Percentiles rank a stretch among this genome's conserved stretches.
Evolutionary conservation across 2,113 vertebrate genomes (phyloP).

Genomic region (Megaceryle torquata): DNA sequence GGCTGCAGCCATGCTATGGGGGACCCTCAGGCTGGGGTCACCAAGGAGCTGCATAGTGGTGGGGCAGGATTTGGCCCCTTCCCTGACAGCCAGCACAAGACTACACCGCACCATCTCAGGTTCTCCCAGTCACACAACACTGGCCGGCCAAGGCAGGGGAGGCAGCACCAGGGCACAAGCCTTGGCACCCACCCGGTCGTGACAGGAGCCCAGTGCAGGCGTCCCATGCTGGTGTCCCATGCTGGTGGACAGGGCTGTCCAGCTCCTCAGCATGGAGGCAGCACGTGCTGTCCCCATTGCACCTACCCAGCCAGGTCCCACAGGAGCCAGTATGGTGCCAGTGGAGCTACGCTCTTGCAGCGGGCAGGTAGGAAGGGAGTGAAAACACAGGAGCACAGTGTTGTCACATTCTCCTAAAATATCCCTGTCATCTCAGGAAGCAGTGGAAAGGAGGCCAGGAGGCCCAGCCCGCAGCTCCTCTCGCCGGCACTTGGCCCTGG

Average conservation of each 20-base stretch:
- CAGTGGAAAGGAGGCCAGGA: not conserved
- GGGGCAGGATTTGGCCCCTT: not conserved
- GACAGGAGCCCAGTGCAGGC: rapidly evolving
- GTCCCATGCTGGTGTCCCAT: rapidly evolving
- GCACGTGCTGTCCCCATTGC: not conserved
- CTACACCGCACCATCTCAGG: not conserved
- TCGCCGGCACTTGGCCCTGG: not conserved
- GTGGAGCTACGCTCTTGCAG: not conserved
- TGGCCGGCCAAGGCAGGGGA: not conserved
- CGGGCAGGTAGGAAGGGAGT: not conserved
- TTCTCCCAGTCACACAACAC: not conserved
- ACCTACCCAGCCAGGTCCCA: not conserved
- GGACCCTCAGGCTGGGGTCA: not conserved
- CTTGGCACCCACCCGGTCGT: rapidly evolving
- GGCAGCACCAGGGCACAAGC: rapidly evolving
- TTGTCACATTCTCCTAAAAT: not conserved
- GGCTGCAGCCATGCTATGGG: rapidly evolving
- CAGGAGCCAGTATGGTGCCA: not conserved
- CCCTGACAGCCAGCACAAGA: rapidly evolving
- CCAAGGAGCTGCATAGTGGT: not conserved
- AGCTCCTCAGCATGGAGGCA: not conserved
- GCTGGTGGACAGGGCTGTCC: not conserved
- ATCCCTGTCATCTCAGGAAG: not conserved
- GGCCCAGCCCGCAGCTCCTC: not conserved
- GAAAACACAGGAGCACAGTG: not conserved